phyloP scores from a whole-genome alignment of 1,140 invertebrate species.

The Procambarus clarkii region DNA sequence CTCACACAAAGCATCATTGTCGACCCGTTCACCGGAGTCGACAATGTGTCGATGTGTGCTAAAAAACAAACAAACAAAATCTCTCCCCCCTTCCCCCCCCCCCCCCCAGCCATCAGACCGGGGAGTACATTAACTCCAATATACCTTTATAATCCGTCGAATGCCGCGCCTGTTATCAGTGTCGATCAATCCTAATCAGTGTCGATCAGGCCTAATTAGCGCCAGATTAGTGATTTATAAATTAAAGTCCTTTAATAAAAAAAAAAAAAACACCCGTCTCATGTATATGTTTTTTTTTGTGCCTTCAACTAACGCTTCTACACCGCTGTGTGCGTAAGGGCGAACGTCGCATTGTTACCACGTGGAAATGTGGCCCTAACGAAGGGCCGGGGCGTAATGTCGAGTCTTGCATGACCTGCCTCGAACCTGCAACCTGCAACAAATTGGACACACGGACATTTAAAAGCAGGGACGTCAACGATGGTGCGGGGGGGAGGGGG shows the following conservation, averaged over 20 bases:
- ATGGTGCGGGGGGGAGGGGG: no score
- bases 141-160: neutral
- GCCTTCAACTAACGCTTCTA: no score
- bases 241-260: neutral
- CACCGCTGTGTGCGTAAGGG: neutral
- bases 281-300: no score
- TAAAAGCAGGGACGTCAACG: neutral
- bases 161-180: neutral
- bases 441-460: neutral
- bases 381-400: no score
- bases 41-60: no score
- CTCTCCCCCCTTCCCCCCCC: no score
- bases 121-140: neutral
- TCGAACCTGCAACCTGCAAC: no score
- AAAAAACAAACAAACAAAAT: no score
- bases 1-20: no score
- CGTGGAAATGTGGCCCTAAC: neutral
- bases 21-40: no score
- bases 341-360: neutral
- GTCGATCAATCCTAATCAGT: neutral
- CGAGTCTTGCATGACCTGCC: no score
- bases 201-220: neutral
- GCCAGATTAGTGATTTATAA: neutral
- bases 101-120: neutral
- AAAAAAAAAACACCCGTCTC: neutral